Percentiles rank a stretch among this genome's conserved stretches.
phyloP scores from a whole-genome alignment of 92 coral and sea anemone genomes.

The Phymanthus crucifer region DNA sequence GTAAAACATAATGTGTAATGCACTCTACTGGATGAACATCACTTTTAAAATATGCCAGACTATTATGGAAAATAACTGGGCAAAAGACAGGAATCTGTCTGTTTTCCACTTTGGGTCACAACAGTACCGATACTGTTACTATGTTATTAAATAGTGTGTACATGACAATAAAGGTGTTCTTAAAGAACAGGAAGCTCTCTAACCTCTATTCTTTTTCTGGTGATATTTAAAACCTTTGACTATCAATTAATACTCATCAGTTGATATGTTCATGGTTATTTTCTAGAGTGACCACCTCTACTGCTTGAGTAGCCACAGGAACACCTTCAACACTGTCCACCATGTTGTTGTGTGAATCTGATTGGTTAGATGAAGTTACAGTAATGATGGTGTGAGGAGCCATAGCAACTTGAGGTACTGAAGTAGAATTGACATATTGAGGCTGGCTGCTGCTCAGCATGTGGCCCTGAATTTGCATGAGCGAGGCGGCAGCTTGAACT shows the following conservation, averaged over 20 bases:
- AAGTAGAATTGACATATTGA: conserved; percentile 77
- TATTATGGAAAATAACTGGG: too few species aligned
- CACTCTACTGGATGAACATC: too few species aligned
- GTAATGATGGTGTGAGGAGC: conserved; percentile 96
- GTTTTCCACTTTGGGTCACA: too few species aligned
- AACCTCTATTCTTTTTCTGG: background rate
- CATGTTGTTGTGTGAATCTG: conserved; percentile 72
- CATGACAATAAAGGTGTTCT: background rate
- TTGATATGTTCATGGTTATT: conserved; percentile 71
- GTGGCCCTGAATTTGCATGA: conserved; percentile 93
- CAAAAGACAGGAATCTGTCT: too few species aligned
- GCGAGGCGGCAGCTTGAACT: conserved; percentile 92
- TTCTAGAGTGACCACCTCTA: conserved; percentile 95
- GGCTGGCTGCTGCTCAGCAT: conserved; percentile 70
- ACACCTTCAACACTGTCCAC: conserved; percentile 85
- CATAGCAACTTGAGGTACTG: conserved; percentile 98
- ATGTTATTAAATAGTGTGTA: background rate
- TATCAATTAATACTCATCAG: background rate
- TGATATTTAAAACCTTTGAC: background rate
- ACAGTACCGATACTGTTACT: too few species aligned
- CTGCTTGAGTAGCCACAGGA: conserved; percentile 98
- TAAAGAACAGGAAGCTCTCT: background rate
- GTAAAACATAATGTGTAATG: too few species aligned
- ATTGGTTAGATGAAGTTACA: conserved; percentile 70
- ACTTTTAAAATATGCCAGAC: too few species aligned